Evolutionary conservation across 2,888 invertebrate genomes (phyloP).

Genomic region (Pediacus dermestoides): DNA sequence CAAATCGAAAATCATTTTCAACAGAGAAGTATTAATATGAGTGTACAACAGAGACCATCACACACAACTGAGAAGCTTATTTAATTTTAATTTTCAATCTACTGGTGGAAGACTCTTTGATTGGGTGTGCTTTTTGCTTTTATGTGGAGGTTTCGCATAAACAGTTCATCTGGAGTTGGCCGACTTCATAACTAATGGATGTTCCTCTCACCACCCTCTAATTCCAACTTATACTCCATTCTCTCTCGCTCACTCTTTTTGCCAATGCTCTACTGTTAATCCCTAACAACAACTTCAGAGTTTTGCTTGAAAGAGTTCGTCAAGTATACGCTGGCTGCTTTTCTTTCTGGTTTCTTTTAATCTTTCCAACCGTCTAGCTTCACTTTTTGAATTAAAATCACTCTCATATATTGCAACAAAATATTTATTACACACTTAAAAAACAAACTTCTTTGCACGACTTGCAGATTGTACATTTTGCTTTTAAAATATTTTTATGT

Average conservation of each 20-base stretch:
- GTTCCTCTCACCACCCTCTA: conserved; percentile 18
- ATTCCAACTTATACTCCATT: conserved; percentile 14
- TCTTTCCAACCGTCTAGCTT: conserved; percentile 10
- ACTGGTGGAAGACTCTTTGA: neutral
- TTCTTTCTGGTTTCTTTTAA: conserved; percentile 13
- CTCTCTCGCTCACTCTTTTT: conserved; percentile 13
- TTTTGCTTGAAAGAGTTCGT: conserved; percentile 15
- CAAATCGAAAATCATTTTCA: neutral
- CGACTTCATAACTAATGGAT: conserved; percentile 32
- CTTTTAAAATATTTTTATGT: too few species aligned
- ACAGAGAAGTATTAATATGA: conserved; percentile 2
- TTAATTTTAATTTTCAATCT: conserved; percentile 7
- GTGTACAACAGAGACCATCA: conserved; percentile 1
- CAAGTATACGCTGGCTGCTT: conserved; percentile 10
- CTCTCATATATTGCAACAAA: neutral
- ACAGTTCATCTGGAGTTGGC: conserved; percentile 10
- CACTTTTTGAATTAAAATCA: neutral
- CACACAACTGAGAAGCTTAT: neutral
- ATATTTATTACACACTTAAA: conserved; percentile 1
- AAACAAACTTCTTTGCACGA: too few species aligned
- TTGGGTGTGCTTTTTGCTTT: conserved; percentile 6
- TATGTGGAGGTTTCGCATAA: conserved; percentile 9
- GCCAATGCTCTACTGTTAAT: conserved; percentile 13
- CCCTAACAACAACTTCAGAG: conserved; percentile 16
- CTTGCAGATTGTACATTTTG: too few species aligned